Evolutionary conservation across 2,888 invertebrate species (phyloP).

Genomic region (Habrosyne pyritoides): DNA sequence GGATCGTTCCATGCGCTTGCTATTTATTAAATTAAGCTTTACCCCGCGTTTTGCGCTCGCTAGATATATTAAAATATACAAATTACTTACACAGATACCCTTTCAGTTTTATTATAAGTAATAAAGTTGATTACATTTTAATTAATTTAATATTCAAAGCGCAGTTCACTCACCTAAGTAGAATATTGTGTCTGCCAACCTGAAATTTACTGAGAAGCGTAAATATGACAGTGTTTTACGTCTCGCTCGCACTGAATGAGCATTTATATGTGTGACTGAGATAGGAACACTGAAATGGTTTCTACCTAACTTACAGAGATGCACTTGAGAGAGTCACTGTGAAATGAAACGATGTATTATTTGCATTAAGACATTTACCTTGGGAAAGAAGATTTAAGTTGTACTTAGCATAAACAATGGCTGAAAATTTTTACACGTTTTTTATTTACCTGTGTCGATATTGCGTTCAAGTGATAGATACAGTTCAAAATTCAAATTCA

Average conservation of each 20-base stretch:
- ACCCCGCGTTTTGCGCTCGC: background rate
- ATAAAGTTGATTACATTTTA: slow-evolving; percentile 5
- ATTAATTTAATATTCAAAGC: slow-evolving; percentile 5
- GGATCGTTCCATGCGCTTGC: background rate
- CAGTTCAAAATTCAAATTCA: too few species aligned
- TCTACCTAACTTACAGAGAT: background rate
- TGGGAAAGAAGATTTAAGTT: background rate
- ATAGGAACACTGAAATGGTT: background rate
- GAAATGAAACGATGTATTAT: background rate
- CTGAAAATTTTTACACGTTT: background rate
- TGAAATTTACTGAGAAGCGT: background rate
- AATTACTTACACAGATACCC: slow-evolving; percentile 1
- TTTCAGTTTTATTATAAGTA: slow-evolving; percentile 2
- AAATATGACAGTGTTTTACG: background rate
- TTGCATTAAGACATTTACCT: background rate
- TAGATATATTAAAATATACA: slow-evolving; percentile 2
- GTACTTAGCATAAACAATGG: background rate
- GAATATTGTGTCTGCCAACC: slow-evolving; percentile 1
- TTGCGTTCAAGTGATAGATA: too few species aligned
- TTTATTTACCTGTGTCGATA: background rate
- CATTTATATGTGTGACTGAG: background rate
- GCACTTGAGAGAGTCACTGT: background rate
- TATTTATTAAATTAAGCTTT: background rate
- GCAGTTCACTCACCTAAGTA: slow-evolving; percentile 4
- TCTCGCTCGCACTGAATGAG: background rate